Conservation (phyloP, 2,797 vertebrate species). For the Sebastes vulpes region DNA sequence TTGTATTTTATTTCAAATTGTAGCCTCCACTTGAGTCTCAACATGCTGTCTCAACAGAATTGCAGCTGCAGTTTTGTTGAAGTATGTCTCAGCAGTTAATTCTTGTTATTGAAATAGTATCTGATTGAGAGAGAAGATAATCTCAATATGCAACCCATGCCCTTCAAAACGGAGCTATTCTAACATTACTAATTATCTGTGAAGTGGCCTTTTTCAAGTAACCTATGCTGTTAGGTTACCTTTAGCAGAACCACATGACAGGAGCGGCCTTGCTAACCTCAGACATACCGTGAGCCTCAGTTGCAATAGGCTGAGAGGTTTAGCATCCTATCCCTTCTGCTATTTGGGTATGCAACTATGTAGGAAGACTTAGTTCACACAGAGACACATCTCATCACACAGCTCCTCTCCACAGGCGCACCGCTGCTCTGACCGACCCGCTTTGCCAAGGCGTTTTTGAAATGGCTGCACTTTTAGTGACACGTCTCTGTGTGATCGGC, state of each 20-base stretch:
- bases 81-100: neutral
- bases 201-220: neutral
- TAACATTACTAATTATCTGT: neutral
- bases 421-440: too few species aligned
- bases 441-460: too few species aligned
- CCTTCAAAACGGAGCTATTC: neutral
- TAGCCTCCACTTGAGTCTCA: neutral
- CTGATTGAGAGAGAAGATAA: neutral
- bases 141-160: neutral
- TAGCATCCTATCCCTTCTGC: neutral
- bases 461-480: too few species aligned
- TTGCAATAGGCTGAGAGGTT: neutral
- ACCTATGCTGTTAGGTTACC: neutral
- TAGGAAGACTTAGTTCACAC: neutral
- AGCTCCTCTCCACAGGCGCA: too few species aligned
- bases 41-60: neutral
- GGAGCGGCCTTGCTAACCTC: neutral
- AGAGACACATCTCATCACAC: too few species aligned
- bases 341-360: neutral
- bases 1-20: conserved; percentile 11
- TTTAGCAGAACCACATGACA: neutral
- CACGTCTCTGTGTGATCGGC: too few species aligned
- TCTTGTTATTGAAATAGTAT: neutral
- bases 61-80: neutral
- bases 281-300: neutral